phyloP scores from a whole-genome alignment of 2,888 invertebrate species.

The Aphodius sticticus region DNA sequence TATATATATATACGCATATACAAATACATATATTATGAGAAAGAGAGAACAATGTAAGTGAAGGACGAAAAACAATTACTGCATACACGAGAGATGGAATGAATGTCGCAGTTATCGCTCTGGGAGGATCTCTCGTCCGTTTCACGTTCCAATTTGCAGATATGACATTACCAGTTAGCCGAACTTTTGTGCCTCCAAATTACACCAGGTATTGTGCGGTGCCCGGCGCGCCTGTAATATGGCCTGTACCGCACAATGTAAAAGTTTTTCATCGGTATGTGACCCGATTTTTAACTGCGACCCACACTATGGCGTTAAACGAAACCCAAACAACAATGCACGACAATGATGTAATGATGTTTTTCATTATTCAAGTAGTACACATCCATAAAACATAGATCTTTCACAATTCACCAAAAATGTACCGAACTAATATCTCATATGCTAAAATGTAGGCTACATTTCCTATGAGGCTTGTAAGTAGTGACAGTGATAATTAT shows the following conservation, averaged over 20 bases:
- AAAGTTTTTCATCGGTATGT: neutral
- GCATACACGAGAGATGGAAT: constrained; percentile 17
- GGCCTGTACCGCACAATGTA: neutral
- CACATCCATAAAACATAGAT: no score
- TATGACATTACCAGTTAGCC: neutral
- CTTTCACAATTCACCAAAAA: no score
- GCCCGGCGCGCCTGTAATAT: neutral
- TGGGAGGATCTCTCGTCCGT: neutral
- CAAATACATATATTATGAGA: neutral
- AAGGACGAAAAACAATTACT: constrained; percentile 15
- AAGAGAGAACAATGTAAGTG: neutral
- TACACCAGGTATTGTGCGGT: neutral
- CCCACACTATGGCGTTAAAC: neutral
- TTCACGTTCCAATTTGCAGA: constrained; percentile 8
- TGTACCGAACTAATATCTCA: no score
- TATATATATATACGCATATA: neutral
- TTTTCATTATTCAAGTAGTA: neutral
- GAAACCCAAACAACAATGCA: neutral
- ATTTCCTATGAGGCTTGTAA: no score
- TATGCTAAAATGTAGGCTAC: no score
- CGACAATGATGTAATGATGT: neutral
- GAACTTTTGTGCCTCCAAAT: constrained; percentile 5
- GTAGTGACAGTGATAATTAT: no score
- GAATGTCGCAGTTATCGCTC: constrained; percentile 9
- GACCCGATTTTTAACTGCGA: neutral